Evolutionary conservation across 2,797 vertebrate species (phyloP).

Genomic region (Morelia viridis): DNA sequence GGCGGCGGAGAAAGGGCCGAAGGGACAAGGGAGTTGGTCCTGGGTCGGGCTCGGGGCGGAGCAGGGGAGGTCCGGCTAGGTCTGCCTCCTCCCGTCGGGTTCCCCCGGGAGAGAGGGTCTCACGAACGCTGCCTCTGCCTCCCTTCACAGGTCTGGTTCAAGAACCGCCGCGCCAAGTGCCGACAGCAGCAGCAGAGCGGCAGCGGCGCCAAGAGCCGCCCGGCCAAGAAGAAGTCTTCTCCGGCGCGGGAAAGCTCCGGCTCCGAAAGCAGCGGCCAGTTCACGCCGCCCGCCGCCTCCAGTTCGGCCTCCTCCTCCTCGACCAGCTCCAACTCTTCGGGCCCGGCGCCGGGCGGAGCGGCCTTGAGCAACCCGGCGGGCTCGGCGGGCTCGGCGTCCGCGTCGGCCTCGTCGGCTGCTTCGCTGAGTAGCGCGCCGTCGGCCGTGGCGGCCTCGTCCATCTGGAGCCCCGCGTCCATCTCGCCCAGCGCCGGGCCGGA

Average conservation of each 20-base stretch:
- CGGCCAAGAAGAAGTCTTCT: conserved; percentile 93
- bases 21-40: neutral
- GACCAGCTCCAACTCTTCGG: conserved; percentile 78
- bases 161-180: conserved; percentile 96
- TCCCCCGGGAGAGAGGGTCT: neutral
- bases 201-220: conserved; percentile 85
- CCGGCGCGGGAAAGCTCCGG: conserved; percentile 93
- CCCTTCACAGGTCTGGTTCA: conserved; percentile 92
- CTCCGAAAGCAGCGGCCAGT: conserved; percentile 96
- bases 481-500: conserved; percentile 88
- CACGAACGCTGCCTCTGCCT: neutral
- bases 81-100: neutral
- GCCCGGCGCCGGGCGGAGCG: conserved; percentile 61
- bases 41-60: neutral
- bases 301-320: conserved; percentile 90
- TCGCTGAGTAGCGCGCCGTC: conserved; percentile 68
- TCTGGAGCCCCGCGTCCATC: conserved; percentile 97
- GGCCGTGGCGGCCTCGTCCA: conserved; percentile 83
- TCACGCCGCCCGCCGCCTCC: conserved; percentile 92
- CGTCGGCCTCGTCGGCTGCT: conserved; percentile 30
- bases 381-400: neutral
- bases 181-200: conserved; percentile 90
- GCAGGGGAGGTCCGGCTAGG: neutral
- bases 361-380: conserved; percentile 60
- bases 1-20: neutral